phyloP scores from a whole-genome alignment of 2,888 invertebrate species.

The Drosophila ochracea region DNA sequence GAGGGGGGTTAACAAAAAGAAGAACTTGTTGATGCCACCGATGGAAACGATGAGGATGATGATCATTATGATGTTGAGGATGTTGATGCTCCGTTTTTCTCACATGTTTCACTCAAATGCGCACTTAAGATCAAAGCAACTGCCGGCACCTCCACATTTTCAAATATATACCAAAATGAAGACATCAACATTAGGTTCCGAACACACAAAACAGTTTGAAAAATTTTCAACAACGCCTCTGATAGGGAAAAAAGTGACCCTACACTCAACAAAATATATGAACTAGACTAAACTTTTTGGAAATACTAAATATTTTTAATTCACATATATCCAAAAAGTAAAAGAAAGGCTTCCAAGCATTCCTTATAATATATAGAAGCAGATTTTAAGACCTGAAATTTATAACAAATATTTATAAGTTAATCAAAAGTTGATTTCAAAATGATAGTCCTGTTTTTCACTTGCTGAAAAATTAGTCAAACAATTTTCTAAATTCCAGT shows the following conservation, averaged over 20 bases:
- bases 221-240: constrained; percentile 67
- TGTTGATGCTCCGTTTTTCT: constrained; percentile 71
- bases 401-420: not conserved
- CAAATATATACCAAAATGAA: constrained; percentile 60
- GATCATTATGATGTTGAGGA: constrained; percentile 35
- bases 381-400: not conserved
- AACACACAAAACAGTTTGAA: constrained; percentile 52
- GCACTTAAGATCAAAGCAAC: constrained; percentile 74
- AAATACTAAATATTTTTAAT: not conserved
- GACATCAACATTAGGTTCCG: constrained; percentile 56
- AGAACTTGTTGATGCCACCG: constrained; percentile 58
- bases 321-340: not conserved
- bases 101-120: constrained; percentile 71
- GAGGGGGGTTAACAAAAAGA: not conserved
- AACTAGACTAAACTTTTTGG: not conserved
- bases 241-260: not conserved
- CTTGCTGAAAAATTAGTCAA: not conserved
- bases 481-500: not conserved
- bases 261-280: not conserved
- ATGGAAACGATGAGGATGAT: constrained; percentile 17
- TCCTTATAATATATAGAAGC: not conserved
- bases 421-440: not conserved
- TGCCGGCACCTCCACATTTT: constrained; percentile 55
- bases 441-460: not conserved
- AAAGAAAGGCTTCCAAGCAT: accelerated